A percentile compares a stretch with the other conserved stretches of the same genome.
phyloP scores from a whole-genome alignment of 1,140 invertebrate genomes.

The Saxidomus purpurata region DNA sequence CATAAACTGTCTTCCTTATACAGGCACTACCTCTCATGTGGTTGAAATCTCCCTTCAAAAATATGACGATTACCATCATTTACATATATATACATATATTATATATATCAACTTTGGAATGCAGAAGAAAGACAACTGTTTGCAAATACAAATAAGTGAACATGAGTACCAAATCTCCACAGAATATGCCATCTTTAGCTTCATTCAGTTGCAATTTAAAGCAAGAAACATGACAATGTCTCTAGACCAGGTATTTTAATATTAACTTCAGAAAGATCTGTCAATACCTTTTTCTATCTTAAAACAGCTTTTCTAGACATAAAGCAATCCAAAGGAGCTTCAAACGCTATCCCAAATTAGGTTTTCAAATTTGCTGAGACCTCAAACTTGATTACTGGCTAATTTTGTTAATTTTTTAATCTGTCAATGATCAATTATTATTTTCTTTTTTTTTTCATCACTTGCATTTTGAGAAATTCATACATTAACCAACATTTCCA shows the following conservation, averaged over 20 bases:
- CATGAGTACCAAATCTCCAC: background rate
- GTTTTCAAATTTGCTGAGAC: background rate
- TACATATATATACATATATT: background rate
- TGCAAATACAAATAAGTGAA: slow-evolving; percentile 11
- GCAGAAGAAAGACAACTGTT: background rate
- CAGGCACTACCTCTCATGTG: slow-evolving; percentile 14
- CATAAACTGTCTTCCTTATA: background rate
- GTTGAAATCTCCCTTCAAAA: slow-evolving; percentile 19
- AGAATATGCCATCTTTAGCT: slow-evolving; percentile 1
- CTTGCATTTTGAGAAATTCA: background rate
- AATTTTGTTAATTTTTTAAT: background rate
- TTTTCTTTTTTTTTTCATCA: background rate
- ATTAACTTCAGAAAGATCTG: too few species aligned
- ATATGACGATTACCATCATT: background rate
- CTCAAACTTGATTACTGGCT: background rate
- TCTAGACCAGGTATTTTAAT: too few species aligned
- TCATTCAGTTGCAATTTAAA: slow-evolving; percentile 6
- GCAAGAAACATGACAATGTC: background rate
- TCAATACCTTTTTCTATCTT: too few species aligned
- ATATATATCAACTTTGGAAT: background rate
- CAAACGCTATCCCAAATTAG: too few species aligned
- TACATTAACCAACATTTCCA: background rate
- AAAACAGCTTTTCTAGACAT: too few species aligned
- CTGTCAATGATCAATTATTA: slow-evolving; percentile 5
- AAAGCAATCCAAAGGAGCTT: too few species aligned